A percentile compares a stretch with the other conserved stretches of the same genome.
Evolutionary conservation across 2,113 vertebrate genomes (phyloP).

Genomic region (Dinomys branickii): DNA sequence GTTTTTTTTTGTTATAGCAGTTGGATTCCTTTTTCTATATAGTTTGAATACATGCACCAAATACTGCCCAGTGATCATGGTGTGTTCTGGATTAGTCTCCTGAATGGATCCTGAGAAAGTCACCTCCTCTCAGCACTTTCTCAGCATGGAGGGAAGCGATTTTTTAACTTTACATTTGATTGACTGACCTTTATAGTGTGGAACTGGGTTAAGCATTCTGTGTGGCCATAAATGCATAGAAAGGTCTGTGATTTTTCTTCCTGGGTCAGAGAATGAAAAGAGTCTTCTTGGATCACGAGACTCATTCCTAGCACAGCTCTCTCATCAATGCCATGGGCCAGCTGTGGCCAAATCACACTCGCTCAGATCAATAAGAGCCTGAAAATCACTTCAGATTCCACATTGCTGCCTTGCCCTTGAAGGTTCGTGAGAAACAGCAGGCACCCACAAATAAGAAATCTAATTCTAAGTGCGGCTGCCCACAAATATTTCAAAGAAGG

Average conservation of each 20-base stretch:
- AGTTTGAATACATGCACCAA: fast-evolving
- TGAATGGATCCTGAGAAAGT: not conserved
- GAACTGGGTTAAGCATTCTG: not conserved
- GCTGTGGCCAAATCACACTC: not conserved
- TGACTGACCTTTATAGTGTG: not conserved
- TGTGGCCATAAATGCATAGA: not conserved
- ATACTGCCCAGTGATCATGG: fast-evolving
- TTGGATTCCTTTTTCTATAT: not conserved
- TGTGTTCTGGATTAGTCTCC: not conserved
- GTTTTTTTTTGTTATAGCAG: not conserved
- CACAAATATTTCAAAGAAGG: not conserved
- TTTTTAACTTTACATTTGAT: conserved; percentile 21
- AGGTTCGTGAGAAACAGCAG: not conserved
- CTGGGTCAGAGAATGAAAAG: not conserved
- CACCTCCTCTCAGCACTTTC: not conserved
- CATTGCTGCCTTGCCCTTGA: no score
- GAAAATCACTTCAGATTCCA: not conserved
- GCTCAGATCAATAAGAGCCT: not conserved
- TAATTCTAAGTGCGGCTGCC: not conserved
- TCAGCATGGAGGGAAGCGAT: not conserved
- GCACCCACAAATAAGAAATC: not conserved
- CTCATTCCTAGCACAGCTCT: not conserved
- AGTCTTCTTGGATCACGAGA: not conserved
- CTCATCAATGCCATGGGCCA: not conserved
- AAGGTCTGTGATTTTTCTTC: not conserved